Evolutionary conservation across 2,888 invertebrate genomes (phyloP), one percentile per base, ranked within the genome.

Genomic region (Hydroisotoma schaefferi): DNA sequence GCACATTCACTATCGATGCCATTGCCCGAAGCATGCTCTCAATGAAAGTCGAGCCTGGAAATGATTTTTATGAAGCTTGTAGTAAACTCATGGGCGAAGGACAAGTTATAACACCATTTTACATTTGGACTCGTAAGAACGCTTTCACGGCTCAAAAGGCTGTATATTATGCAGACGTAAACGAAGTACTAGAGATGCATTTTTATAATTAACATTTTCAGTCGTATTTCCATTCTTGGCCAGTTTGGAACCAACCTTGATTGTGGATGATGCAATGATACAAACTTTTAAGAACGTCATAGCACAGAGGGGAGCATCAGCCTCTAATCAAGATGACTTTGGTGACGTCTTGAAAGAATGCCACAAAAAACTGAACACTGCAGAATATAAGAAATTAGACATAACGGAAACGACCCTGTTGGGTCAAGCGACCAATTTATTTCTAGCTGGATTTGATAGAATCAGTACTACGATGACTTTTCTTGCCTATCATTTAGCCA

Each of bases 361-460:
- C 8, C 53, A 61, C 54, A 53, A 48, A 10, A 62, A 59, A 23
- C 28, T 65, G 0, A n/a, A 48, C 1, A 49, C 66, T 1, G 47
- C 54, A 18, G 67, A 69, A 47, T 71, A 59, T 40, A 46, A 59
- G 44, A 18, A 55, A 5, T 29, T 69, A 4, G 57, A 56, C 29
- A 67, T 71, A 6, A 57, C 51, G 1, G 63, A 71, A 57, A 51
- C 27, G 8, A 68, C 71, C n/a, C 55, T 69, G 15, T 46, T 71
- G 22, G 61, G 59, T 4, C 71, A 71, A 67, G 68, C 68, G 1
- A 46, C 68, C 10, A 67, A 67, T 43, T 55, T 66, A n/a, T 67
- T 71, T 57, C 55, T 69, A 4, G 71, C 66, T 25, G 71, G 71
- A 8, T 71, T 67, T 58, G 71, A 71, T 28, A 65, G 64, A 12